Conservation (phyloP, 2,797 vertebrate species). For the Prionace glauca region DNA sequence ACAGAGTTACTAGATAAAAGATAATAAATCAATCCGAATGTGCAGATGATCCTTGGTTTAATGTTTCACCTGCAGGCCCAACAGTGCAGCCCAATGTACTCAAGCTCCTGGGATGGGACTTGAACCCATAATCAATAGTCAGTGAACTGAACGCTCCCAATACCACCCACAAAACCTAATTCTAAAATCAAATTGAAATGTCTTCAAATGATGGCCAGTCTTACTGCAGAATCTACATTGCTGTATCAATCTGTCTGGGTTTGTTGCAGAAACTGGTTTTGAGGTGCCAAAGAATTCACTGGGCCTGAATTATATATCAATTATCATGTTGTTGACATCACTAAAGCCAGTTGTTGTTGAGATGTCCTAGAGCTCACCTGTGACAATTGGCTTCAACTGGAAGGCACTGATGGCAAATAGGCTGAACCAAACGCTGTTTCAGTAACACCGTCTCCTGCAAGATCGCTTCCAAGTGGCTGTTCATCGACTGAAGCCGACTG, state of each 20-base stretch:
- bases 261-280: not conserved
- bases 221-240: not conserved
- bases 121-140: not conserved
- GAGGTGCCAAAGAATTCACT: no score
- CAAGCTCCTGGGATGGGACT: not conserved
- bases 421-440: constrained; percentile 17
- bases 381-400: constrained; percentile 28
- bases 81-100: not conserved
- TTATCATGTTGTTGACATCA: not conserved
- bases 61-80: not conserved
- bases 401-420: not conserved
- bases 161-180: not conserved
- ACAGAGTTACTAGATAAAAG: not conserved
- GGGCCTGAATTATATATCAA: not conserved
- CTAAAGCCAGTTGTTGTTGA: not conserved
- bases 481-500: constrained; percentile 7
- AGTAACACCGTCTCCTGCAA: not conserved
- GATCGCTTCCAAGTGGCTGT: constrained; percentile 16
- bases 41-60: not conserved
- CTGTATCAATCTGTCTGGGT: not conserved
- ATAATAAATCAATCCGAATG: not conserved
- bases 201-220: not conserved
- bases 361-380: not conserved
- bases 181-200: not conserved
- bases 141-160: not conserved